phyloP scores from a whole-genome alignment of 2,113 vertebrate species.

The Miniopterus natalensis region DNA sequence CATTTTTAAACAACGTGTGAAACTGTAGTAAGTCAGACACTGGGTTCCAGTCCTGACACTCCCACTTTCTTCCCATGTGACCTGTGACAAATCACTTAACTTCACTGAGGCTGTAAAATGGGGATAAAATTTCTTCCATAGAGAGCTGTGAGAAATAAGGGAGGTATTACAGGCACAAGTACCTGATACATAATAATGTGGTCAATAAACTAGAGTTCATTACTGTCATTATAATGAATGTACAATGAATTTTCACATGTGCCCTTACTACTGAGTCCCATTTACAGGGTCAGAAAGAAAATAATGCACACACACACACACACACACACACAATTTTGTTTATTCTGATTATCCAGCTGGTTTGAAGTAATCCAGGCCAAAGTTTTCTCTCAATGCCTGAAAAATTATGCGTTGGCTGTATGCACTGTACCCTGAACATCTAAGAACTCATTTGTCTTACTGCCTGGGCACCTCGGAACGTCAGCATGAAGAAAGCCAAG shows the following conservation, averaged over 20 bases:
- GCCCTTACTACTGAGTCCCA: background rate
- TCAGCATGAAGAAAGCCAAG: constrained; percentile 11
- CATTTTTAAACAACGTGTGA: background rate
- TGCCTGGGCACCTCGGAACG: constrained; percentile 43
- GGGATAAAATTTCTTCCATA: constrained; percentile 23
- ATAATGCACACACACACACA: background rate
- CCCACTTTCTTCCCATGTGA: background rate
- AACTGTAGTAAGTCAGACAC: background rate
- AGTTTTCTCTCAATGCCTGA: constrained; percentile 59
- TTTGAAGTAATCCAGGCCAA: constrained; percentile 62
- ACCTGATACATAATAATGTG: background rate
- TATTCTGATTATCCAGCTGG: constrained; percentile 58
- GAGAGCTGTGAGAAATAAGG: background rate
- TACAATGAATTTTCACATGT: background rate
- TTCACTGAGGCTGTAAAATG: constrained; percentile 5
- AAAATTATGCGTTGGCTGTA: constrained; percentile 11
- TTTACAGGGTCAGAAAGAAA: constrained; percentile 44
- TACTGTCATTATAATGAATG: background rate
- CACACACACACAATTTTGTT: constrained; percentile 32
- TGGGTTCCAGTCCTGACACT: background rate
- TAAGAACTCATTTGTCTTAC: constrained; percentile 76
- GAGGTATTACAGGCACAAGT: background rate
- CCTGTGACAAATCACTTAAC: constrained; percentile 19
- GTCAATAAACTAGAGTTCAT: background rate
- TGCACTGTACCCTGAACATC: constrained; percentile 53